Percentiles rank a stretch among this genome's conserved stretches.
Evolutionary conservation across 2,797 vertebrate species (phyloP).

Genomic region (Syngnathus rostellatus): DNA sequence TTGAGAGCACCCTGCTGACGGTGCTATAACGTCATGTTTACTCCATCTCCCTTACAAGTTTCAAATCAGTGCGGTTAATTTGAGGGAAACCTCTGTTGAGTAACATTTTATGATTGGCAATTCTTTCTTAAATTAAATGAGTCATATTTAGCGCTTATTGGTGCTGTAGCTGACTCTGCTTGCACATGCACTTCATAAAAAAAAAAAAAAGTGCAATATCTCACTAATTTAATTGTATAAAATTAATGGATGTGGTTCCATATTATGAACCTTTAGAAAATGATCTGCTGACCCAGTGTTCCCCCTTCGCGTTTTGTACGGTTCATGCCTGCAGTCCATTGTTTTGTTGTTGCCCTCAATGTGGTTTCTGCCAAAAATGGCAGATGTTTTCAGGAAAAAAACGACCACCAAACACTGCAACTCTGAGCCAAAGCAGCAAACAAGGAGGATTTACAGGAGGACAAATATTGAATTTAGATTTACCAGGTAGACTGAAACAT

Average conservation of each 20-base stretch:
- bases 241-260: neutral
- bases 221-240: neutral
- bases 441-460: slow-evolving; percentile 2
- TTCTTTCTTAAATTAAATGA: neutral
- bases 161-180: neutral
- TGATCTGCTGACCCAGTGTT: neutral
- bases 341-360: neutral
- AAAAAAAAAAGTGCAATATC: neutral
- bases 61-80: too few species aligned
- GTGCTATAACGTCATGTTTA: slow-evolving; percentile 12
- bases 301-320: neutral
- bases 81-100: too few species aligned
- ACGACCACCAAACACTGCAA: neutral
- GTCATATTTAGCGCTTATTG: neutral
- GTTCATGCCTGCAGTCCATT: neutral
- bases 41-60: too few species aligned
- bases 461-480: slow-evolving; percentile 4
- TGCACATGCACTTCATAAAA: neutral
- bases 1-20: slow-evolving; percentile 12
- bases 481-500: slow-evolving; percentile 5
- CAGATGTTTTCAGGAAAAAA: slow-evolving; percentile 5
- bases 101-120: neutral
- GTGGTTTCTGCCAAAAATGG: slow-evolving; percentile 7
- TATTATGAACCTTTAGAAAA: neutral
- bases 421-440: slow-evolving; percentile 3